Evolutionary conservation across 2,797 vertebrate genomes (phyloP).

Genomic region (Onychomys leucogaster): DNA sequence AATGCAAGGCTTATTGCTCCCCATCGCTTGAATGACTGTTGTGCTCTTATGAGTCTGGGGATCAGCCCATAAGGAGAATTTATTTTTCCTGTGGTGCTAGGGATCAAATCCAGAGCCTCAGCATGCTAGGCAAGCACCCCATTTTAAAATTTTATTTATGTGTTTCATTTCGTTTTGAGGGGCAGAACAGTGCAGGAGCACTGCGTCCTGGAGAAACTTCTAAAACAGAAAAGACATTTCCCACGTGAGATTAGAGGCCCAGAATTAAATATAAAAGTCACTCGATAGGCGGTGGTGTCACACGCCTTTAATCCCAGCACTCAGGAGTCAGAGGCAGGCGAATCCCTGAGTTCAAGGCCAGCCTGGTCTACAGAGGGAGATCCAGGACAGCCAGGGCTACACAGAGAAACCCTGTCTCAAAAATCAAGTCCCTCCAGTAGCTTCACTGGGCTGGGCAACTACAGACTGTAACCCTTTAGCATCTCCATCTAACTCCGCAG

Average conservation of each 20-base stretch:
- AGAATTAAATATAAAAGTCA: neutral
- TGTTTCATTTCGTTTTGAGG: neutral
- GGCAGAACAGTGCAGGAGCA: neutral
- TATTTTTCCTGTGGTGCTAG: neutral
- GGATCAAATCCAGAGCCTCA: neutral
- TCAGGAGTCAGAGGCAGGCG: neutral
- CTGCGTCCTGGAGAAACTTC: neutral
- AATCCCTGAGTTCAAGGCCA: neutral
- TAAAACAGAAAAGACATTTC: conserved; percentile 44
- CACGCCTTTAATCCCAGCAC: neutral
- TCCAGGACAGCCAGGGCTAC: neutral
- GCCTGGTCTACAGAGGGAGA: neutral
- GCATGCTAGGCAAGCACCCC: neutral
- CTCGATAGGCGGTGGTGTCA: neutral
- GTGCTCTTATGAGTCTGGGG: neutral
- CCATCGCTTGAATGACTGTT: neutral
- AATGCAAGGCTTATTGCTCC: neutral
- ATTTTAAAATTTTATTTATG: neutral
- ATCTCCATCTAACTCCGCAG: neutral
- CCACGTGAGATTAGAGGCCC: neutral
- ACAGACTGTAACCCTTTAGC: neutral
- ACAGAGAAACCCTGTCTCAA: neutral
- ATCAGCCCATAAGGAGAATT: neutral
- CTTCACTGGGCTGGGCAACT: neutral
- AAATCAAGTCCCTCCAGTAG: neutral